Percentiles rank a stretch among this genome's conserved stretches.
Conservation (phyloP, 2,888 invertebrate species). For the Campoplex nolae region DNA sequence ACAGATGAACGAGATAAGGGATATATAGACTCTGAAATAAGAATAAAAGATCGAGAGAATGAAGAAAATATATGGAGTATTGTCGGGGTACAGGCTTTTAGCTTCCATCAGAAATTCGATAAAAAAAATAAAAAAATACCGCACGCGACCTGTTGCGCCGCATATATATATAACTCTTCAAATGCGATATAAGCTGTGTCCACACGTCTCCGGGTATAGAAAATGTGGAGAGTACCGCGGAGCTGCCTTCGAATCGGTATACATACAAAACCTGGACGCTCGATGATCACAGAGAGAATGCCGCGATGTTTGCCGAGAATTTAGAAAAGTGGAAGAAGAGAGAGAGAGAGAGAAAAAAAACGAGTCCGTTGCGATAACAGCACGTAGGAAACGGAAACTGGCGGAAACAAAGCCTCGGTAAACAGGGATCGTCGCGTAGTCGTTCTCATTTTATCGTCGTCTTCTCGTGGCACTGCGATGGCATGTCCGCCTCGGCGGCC, state of each 20-base stretch:
- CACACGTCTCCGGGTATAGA: conserved; percentile 2
- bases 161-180: conserved; percentile 18
- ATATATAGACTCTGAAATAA: background rate
- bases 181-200: conserved; percentile 36
- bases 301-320: conserved; percentile 81
- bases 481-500: conserved; percentile 35
- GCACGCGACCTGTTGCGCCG: conserved; percentile 62
- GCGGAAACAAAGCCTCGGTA: conserved; percentile 83
- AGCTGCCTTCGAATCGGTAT: conserved; percentile 33
- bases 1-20: conserved; percentile 48
- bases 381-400: conserved; percentile 83
- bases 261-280: conserved; percentile 33
- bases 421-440: conserved; percentile 73
- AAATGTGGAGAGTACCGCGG: conserved; percentile 28
- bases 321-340: conserved; percentile 50
- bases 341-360: conserved; percentile 22
- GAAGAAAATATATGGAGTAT: conserved; percentile 11
- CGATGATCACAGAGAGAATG: conserved; percentile 77
- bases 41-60: conserved; percentile 2
- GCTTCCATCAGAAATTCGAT: background rate
- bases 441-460: conserved; percentile 46
- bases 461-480: conserved; percentile 28
- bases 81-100: conserved; percentile 13
- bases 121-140: conserved; percentile 32
- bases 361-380: conserved; percentile 50